phyloP scores from a whole-genome alignment of 2,888 invertebrate species.

The Cephus runcator region DNA sequence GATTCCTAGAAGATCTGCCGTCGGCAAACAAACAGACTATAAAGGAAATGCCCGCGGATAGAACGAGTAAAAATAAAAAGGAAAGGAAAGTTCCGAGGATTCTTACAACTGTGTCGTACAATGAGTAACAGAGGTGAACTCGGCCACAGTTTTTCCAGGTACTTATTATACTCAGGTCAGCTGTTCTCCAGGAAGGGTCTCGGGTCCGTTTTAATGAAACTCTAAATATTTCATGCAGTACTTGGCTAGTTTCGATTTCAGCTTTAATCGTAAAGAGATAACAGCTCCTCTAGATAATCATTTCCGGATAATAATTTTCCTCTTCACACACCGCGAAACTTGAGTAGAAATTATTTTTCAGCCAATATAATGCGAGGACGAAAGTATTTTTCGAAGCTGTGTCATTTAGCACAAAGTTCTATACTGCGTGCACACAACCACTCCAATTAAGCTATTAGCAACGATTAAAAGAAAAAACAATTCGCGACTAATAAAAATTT shows the following conservation, averaged over 20 bases:
- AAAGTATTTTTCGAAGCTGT: background rate
- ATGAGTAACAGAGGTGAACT: background rate
- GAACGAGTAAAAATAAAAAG: background rate
- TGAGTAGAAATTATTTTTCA: background rate
- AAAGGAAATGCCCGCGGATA: background rate
- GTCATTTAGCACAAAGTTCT: background rate
- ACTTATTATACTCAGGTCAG: background rate
- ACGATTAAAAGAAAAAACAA: background rate
- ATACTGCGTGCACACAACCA: background rate
- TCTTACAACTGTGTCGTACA: background rate
- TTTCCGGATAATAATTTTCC: background rate
- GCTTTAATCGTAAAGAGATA: conserved; percentile 10
- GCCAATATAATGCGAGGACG: background rate
- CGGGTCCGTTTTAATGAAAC: conserved; percentile 46
- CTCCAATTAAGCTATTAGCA: background rate
- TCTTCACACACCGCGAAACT: background rate
- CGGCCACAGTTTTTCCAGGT: background rate
- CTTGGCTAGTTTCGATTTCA: background rate
- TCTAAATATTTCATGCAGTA: conserved; percentile 46
- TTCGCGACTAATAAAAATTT: background rate
- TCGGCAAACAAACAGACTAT: background rate
- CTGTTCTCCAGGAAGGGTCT: background rate
- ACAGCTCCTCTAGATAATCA: background rate
- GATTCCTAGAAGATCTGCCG: background rate
- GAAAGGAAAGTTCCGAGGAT: background rate